These are phyloP conservation scores for Anas platyrhynchos DNA, from an alignment of 2,113 vertebrate genomes.

Conservation along the genomic window DNA sequence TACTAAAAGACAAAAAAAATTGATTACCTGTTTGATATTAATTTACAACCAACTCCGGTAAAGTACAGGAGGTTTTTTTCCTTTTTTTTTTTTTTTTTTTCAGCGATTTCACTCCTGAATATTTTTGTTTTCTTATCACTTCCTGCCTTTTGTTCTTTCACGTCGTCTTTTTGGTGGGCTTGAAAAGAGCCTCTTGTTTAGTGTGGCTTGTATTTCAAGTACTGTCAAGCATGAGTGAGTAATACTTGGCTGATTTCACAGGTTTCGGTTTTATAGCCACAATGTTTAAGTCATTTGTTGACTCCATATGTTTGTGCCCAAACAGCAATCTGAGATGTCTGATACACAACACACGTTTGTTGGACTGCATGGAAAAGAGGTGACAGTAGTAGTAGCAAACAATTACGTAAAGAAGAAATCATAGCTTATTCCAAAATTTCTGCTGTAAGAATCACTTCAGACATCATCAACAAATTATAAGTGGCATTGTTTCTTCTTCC, in stretches of 20 bases:
- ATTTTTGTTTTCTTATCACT: not conserved
- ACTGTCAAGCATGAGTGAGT: not conserved
- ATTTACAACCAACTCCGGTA: not conserved
- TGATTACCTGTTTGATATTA: not conserved
- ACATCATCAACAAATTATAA: not conserved
- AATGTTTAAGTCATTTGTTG: not conserved
- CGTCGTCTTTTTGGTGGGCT: not conserved
- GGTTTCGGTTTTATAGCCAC: not conserved
- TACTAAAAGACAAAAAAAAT: not conserved
- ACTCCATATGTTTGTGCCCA: not conserved
- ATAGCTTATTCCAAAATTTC: not conserved
- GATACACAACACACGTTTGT: not conserved
- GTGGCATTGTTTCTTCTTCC: not conserved
- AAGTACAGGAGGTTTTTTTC: not conserved
- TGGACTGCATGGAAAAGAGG: not conserved
- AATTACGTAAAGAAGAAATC: not conserved
- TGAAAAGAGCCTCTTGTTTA: not conserved
- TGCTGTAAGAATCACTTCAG: not conserved
- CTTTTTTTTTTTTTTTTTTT: no score
- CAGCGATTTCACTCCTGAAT: not conserved
- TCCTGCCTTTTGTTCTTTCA: not conserved
- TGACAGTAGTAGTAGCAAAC: fast-evolving
- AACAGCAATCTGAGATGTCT: not conserved
- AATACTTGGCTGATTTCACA: not conserved
- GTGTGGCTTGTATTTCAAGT: not conserved